Percentiles rank a stretch among this genome's conserved stretches.
These are phyloP conservation scores for Antitype chi DNA, from an alignment of 2,888 invertebrate genomes.

Conservation along the genomic window DNA sequence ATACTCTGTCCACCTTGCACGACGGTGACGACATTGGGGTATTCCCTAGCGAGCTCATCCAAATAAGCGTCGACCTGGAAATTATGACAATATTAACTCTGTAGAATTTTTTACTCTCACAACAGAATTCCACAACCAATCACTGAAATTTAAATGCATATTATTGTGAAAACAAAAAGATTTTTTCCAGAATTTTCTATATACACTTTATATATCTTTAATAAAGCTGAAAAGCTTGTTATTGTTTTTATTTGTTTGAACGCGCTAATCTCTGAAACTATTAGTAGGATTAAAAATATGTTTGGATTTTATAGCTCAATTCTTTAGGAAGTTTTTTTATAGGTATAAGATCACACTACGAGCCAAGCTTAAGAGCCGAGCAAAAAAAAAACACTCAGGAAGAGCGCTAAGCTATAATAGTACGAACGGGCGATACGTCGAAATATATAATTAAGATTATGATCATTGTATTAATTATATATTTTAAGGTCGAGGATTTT, in stretches of 20 bases:
- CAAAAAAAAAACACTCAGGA: background rate
- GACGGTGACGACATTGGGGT: conserved; percentile 76
- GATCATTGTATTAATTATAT: background rate
- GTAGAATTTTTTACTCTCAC: background rate
- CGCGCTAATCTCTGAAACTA: background rate
- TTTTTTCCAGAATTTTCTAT: background rate
- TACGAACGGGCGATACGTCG: background rate
- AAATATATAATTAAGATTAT: background rate
- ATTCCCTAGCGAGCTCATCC: conserved; percentile 74
- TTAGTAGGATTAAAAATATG: too few relatives aligned
- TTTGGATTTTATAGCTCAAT: background rate
- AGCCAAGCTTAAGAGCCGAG: background rate
- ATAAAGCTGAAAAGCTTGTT: background rate
- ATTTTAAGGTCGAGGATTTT: background rate
- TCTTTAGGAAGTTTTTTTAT: background rate
- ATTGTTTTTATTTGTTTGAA: background rate
- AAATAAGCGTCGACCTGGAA: conserved; percentile 81
- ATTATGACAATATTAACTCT: background rate
- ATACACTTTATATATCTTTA: too few relatives aligned
- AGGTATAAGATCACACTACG: too few relatives aligned
- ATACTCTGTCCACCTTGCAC: conserved; percentile 88
- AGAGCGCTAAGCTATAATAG: background rate
- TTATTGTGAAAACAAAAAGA: background rate
- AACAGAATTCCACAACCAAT: background rate
- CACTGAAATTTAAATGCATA: too few relatives aligned